A percentile compares a stretch with the other conserved stretches of the same genome.
Evolutionary conservation across 23 tunicate genomes (phyloP).

Genomic region (Diplosoma virens): DNA sequence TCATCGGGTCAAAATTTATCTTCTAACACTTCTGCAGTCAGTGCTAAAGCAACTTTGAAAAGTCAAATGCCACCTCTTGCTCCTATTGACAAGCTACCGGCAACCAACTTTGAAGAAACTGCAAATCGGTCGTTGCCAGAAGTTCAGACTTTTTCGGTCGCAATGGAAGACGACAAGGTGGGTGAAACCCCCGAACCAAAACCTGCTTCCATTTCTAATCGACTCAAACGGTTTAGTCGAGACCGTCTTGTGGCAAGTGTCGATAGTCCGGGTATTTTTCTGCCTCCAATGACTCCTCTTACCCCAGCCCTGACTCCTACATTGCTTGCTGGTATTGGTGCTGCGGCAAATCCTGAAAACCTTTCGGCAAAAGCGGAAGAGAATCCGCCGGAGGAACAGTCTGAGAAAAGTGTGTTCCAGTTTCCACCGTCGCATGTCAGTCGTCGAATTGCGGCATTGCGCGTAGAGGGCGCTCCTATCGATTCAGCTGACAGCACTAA

Average conservation of each 20-base stretch:
- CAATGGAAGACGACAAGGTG: neutral
- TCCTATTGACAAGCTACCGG: neutral
- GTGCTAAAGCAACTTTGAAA: neutral
- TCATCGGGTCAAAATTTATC: no score
- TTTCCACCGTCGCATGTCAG: slow-evolving; percentile 78
- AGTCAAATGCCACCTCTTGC: slow-evolving; percentile 56
- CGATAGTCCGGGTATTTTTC: slow-evolving; percentile 68
- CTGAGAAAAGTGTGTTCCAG: slow-evolving; percentile 40
- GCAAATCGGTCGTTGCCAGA: neutral
- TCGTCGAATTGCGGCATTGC: slow-evolving; percentile 53
- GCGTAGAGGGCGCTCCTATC: slow-evolving; percentile 64
- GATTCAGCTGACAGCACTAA: no score
- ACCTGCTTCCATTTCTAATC: neutral
- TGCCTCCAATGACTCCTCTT: slow-evolving; percentile 77
- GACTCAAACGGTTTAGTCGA: slow-evolving; percentile 75
- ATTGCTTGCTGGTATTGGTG: slow-evolving; percentile 5
- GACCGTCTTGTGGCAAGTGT: slow-evolving; percentile 73
- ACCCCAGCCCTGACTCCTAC: slow-evolving; percentile 70
- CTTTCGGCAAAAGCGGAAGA: slow-evolving; percentile 27
- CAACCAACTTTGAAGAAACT: neutral
- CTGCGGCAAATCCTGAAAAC: slow-evolving; percentile 28
- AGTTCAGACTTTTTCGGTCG: neutral
- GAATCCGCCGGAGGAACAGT: slow-evolving; percentile 32
- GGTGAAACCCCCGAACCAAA: neutral
- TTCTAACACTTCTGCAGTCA: neutral